Percentiles rank a stretch among this genome's conserved stretches.
Conservation (phyloP, 2,113 vertebrate species). For the Nothocercus nigrocapillus region DNA sequence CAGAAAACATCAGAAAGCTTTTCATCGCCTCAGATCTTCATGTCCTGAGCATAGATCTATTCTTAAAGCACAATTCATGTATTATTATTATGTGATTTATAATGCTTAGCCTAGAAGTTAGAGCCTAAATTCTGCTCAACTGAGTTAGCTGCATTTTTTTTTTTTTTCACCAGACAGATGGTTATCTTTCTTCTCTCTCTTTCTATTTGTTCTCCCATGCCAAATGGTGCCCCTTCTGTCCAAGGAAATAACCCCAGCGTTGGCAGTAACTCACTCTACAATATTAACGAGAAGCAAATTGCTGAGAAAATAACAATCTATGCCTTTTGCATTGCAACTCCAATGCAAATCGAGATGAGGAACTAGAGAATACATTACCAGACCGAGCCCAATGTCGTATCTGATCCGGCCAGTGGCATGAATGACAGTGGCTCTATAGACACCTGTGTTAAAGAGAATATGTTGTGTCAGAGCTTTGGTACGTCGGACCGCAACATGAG, state of each 20-base stretch:
- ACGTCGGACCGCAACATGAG: background rate
- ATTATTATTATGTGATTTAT: background rate
- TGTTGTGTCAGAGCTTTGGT: background rate
- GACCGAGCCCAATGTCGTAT: background rate
- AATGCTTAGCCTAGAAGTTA: background rate
- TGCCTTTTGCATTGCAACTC: background rate
- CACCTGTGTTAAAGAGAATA: background rate
- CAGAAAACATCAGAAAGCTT: background rate
- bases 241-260: background rate
- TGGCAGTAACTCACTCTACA: background rate
- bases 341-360: fast-evolving
- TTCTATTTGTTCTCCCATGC: background rate
- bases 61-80: background rate
- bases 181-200: background rate
- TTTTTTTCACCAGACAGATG: background rate
- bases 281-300: background rate
- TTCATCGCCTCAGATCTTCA: background rate
- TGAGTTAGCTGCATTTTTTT: background rate
- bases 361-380: background rate
- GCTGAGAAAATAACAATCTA: fast-evolving
- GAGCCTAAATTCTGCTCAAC: background rate
- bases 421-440: background rate
- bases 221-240: background rate
- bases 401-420: background rate
- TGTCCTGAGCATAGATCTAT: background rate